Conservation (phyloP, 2,113 vertebrate genomes). For the Passer domesticus region DNA sequence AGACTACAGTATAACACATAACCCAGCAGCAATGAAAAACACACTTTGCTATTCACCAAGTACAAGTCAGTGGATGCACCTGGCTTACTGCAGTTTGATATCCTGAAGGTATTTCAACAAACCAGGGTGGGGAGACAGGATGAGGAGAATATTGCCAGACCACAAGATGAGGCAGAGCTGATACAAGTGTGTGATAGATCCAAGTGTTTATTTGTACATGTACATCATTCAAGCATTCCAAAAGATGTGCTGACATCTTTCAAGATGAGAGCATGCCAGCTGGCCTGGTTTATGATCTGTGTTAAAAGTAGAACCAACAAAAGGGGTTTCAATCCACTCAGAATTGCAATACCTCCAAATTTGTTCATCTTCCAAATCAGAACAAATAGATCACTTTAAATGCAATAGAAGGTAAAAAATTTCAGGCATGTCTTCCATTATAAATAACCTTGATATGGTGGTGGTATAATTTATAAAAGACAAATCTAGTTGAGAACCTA, state of each 20-base stretch:
- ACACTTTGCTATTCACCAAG: accelerated
- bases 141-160: neutral
- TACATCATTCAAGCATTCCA: neutral
- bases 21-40: neutral
- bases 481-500: neutral
- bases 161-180: neutral
- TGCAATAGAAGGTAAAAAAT: neutral
- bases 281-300: neutral
- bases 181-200: neutral
- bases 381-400: neutral
- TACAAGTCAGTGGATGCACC: neutral
- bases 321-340: neutral
- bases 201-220: neutral
- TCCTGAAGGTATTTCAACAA: neutral
- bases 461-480: neutral
- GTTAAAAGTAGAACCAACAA: neutral
- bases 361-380: neutral
- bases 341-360: neutral
- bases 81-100: neutral
- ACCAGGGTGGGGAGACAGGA: neutral
- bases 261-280: neutral
- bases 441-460: neutral
- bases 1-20: neutral
- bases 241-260: neutral
- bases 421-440: neutral